Percentiles rank a stretch among this genome's conserved stretches.
These are phyloP conservation scores for Crotalus tigris DNA, from an alignment of 2,113 vertebrate species.

Conservation along the genomic window DNA sequence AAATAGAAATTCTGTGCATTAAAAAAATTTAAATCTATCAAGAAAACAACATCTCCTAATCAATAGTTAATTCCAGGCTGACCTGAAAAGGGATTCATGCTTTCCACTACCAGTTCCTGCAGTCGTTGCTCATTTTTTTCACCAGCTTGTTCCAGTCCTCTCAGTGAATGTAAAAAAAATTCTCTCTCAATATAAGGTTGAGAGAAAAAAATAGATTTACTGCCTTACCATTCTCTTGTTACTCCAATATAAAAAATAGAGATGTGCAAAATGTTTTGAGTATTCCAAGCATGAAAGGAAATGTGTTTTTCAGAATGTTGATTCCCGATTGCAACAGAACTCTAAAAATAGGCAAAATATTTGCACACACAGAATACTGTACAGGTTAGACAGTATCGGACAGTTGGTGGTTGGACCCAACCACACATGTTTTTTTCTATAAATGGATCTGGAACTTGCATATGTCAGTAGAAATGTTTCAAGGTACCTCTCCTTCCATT, in stretches of 20 bases:
- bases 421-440: not conserved
- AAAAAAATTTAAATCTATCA: not conserved
- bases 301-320: not conserved
- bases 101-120: not conserved
- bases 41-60: not conserved
- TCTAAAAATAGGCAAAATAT: not conserved
- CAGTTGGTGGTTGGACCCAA: not conserved
- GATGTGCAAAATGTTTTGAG: not conserved
- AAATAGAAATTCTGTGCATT: not conserved
- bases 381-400: not conserved
- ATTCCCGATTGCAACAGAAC: not conserved
- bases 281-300: not conserved
- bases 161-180: not conserved
- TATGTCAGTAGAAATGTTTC: not conserved
- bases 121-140: not conserved
- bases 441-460: not conserved
- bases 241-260: not conserved
- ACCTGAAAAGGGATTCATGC: not conserved
- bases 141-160: not conserved
- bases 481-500: not conserved
- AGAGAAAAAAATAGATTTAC: not conserved
- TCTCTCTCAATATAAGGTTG: not conserved
- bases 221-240: not conserved
- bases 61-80: not conserved
- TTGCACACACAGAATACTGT: not conserved